These are phyloP conservation scores for Urocolius indicus DNA, from an alignment of 2,113 vertebrate genomes.

Conservation along the genomic window DNA sequence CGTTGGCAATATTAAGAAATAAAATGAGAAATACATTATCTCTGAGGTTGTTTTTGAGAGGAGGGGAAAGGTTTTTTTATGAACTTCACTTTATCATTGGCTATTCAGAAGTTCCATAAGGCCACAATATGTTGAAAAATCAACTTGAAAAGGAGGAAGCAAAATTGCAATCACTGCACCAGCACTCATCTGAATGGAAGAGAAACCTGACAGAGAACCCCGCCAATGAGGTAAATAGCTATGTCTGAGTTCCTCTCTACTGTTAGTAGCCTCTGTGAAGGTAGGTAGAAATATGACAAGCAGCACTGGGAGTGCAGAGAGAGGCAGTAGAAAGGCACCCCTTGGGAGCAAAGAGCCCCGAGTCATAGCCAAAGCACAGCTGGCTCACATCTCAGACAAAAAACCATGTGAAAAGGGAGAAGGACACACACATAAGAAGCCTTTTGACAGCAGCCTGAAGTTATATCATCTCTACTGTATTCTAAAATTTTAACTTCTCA, in stretches of 20 bases:
- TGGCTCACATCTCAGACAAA: not conserved
- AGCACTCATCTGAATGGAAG: not conserved
- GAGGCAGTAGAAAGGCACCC: not conserved
- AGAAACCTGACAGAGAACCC: not conserved
- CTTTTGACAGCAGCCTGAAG: not conserved
- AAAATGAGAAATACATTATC: not conserved
- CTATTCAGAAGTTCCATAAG: not conserved
- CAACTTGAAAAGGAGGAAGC: not conserved
- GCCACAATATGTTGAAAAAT: not conserved
- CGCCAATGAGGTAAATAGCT: not conserved
- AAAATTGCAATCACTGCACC: not conserved
- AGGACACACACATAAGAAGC: not conserved
- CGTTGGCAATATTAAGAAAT: too few relatives aligned
- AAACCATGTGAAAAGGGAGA: rapidly evolving
- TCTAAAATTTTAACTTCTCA: not conserved
- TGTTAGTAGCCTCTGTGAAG: not conserved
- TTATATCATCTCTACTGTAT: not conserved
- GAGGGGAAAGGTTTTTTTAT: too few relatives aligned
- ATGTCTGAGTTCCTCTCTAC: rapidly evolving
- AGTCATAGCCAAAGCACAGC: rapidly evolving
- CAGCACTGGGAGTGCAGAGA: not conserved
- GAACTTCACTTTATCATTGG: not conserved
- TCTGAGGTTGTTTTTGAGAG: rapidly evolving
- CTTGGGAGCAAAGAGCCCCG: not conserved
- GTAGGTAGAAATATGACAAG: not conserved